These are phyloP conservation scores for Elanoides forficatus DNA, from an alignment of 2,113 vertebrate genomes.

Conservation along the genomic window DNA sequence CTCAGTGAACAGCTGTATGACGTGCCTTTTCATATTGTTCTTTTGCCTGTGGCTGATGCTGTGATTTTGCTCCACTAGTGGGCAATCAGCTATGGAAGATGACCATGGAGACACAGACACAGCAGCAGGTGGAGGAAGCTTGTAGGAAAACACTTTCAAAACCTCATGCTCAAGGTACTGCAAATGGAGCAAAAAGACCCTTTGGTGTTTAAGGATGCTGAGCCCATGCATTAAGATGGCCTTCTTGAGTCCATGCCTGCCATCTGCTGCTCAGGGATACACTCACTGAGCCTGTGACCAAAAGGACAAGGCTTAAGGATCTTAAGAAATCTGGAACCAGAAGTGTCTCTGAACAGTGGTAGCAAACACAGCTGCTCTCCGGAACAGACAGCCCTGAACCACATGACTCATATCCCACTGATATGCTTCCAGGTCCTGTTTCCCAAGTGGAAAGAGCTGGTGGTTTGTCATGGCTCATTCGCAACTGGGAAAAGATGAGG, in stretches of 20 bases:
- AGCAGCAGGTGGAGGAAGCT: background rate
- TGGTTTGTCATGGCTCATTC: background rate
- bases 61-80: background rate
- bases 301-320: background rate
- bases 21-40: rapidly evolving
- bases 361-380: too few species aligned
- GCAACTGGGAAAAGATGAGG: background rate
- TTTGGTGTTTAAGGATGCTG: background rate
- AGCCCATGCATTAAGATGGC: rapidly evolving
- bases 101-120: background rate
- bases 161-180: rapidly evolving
- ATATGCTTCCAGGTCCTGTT: background rate
- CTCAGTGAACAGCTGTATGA: background rate
- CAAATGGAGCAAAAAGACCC: background rate
- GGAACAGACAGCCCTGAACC: too few species aligned
- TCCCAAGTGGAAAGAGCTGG: background rate
- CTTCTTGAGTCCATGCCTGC: background rate
- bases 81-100: background rate
- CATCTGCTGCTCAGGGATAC: background rate
- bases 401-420: rapidly evolving
- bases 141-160: background rate
- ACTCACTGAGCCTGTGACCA: background rate
- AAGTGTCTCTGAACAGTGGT: background rate
- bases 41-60: background rate
- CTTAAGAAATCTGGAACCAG: background rate